Evolutionary conservation across 2,888 invertebrate genomes (phyloP), one percentile per base, ranked within the genome.

Genomic region (Mythimna loreyi): DNA sequence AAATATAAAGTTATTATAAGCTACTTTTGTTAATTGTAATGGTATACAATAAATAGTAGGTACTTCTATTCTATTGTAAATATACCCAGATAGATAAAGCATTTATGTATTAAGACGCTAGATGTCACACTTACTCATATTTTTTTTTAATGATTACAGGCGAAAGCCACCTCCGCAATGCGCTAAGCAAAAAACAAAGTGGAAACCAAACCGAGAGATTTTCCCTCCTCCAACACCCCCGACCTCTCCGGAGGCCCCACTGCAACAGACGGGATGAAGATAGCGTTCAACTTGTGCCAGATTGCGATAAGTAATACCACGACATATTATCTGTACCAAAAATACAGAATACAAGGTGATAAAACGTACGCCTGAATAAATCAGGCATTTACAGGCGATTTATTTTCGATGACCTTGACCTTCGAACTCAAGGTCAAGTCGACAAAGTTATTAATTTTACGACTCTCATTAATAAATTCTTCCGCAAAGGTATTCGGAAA

Each of bases 101-200:
- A 36, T 40, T 40, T 40, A 16, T 40, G 16, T 40, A 16, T 16
- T 4, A 40, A 19, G 16, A 40, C 13, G 16, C 6, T 40, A 19
- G 16, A 30, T 47, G 33, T 30, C 19, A 43, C 2, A 43, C 28
- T 36, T 28, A 28, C n/a, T 30, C 3, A 28, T 43, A 23, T 9
- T 16, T 0, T 13, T 55, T 9, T 13, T n/a, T 0, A 21, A 55
- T 90, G 92, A 2, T 90, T 92, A 2, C 90, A 96, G 96, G 96
- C 36, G 96, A 96, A 77, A 93, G 93, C 45, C 96, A 96, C 78
- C 91, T 96, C 50, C 92, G 95, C 25, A 92, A 89, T 40, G 94
- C 96, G 0, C 83, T 96, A 3, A 90, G 88, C 83, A 95, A 94
- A 81, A 94, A 94, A 70, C 89, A 83, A 60, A 57, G 83, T 9